These are phyloP conservation scores for Littorina saxatilis DNA, from an alignment of 1,140 invertebrate species.

Conservation along the genomic window DNA sequence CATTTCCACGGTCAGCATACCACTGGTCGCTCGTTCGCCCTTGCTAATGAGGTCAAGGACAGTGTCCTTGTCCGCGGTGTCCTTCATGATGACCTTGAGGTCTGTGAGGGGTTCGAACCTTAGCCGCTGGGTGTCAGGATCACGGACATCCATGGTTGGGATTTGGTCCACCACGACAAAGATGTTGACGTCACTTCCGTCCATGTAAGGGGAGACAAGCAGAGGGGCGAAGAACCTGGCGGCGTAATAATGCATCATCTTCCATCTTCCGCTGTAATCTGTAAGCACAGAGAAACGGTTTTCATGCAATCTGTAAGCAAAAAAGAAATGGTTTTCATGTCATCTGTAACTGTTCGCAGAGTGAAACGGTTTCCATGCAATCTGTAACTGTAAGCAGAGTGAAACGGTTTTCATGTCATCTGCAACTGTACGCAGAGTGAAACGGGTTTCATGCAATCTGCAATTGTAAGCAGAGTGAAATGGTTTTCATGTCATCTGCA, in stretches of 20 bases:
- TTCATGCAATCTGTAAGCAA: too few species aligned
- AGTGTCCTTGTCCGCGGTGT: neutral
- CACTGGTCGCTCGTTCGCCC: neutral
- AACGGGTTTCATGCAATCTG: too few species aligned
- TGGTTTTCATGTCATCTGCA: too few species aligned
- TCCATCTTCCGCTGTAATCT: slow-evolving; percentile 90
- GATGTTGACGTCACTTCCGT: slow-evolving; percentile 62
- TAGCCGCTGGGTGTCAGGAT: slow-evolving; percentile 44
- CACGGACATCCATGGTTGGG: slow-evolving; percentile 43
- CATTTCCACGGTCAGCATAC: slow-evolving; percentile 48
- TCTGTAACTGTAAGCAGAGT: too few species aligned
- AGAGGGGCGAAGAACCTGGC: slow-evolving; percentile 88
- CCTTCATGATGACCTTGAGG: too few species aligned
- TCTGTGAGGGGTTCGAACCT: slow-evolving; percentile 25
- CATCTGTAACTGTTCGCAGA: too few species aligned
- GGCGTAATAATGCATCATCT: slow-evolving; percentile 94
- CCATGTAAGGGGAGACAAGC: slow-evolving; percentile 79
- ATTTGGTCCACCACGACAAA: slow-evolving; percentile 64
- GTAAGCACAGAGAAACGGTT: too few species aligned
- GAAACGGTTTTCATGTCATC: too few species aligned
- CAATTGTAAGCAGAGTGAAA: too few species aligned
- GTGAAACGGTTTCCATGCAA: too few species aligned
- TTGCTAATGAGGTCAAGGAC: neutral
- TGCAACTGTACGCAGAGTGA: too few species aligned
- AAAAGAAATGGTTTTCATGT: too few species aligned